Base-by-base conservation (phyloP, 2,113 vertebrate genomes). In the Cisticola juncidis region DNA sequence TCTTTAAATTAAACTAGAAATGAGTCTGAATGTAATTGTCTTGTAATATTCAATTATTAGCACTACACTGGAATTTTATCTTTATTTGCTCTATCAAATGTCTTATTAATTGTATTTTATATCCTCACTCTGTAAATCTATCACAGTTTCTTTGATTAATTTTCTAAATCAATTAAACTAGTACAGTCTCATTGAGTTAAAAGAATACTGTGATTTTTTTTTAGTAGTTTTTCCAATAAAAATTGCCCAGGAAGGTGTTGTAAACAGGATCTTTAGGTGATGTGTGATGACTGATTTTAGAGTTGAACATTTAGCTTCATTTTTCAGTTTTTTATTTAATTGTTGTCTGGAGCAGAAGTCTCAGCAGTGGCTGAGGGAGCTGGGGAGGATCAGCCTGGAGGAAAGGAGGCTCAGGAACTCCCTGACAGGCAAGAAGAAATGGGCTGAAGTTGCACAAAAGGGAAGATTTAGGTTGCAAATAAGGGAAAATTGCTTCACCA, bases 61-160 rank as follows among this genome's bases (percentile, higher is more conserved):
- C 38, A 13, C 81, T 80, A 88, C 38, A 40, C 54, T 88, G 72
- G 33, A 95, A 91, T 93, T 93, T 91, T 78, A 94, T 95, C 93
- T 94, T 91, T 94, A 91, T 95, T 97, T 95, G 96, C 68, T 88
- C 81, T 95, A 90, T 95, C 92, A 92, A 95, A 80, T 94, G 48
- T 90, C 71, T 23, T 77, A 77, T 90, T 95, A 95, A 95, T 92
- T 92, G 72, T 64, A 66, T 96, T 97, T 96, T 68, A 80, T 81
- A 74, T 92, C 50, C 56, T 1, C 12, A 29, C 51, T 87, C 54
- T 74, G 60, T 88, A 96, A 86, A 86, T 95, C 79, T 88, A 93
- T 83, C 70, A n/a, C 60, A 60, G 70, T 89, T 68, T 33, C 81
- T 95, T 92, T 92, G 58, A 88, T 90, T 80, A 68, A 80, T 90